A percentile compares a stretch with the other conserved stretches of the same genome.
Evolutionary conservation across 92 coral and sea anemone genomes (phyloP).

Genomic region (Umimayanthus chanpuru): DNA sequence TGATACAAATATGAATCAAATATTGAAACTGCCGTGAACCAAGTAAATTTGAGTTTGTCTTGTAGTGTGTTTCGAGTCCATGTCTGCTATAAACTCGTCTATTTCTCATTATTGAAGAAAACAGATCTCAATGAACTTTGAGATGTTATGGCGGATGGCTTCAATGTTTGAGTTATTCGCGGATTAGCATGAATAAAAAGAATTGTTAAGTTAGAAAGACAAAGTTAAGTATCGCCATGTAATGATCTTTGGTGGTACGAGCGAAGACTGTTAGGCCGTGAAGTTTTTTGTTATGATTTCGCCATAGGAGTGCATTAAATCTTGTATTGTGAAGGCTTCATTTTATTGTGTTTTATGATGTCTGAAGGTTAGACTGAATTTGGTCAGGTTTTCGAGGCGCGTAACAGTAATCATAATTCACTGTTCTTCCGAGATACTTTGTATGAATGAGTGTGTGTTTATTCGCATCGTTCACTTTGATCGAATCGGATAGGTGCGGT

Average conservation of each 20-base stretch:
- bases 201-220: neutral
- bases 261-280: constrained; percentile 13
- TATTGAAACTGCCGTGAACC: neutral
- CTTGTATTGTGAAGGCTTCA: constrained; percentile 33
- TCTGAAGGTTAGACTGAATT: constrained; percentile 5
- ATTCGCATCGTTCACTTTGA: constrained; percentile 1
- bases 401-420: neutral
- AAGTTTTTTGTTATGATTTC: constrained; percentile 34
- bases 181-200: neutral
- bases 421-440: neutral
- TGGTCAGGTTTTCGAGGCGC: constrained; percentile 4
- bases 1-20: constrained; percentile 30
- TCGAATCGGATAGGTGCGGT: constrained; percentile 40
- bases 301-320: constrained; percentile 31
- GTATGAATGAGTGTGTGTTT: neutral
- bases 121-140: neutral
- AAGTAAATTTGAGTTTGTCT: neutral
- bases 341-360: constrained; percentile 12
- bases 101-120: constrained; percentile 25
- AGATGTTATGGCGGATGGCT: constrained; percentile 22
- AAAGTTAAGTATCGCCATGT: neutral
- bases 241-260: neutral
- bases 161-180: neutral
- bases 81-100: constrained; percentile 16
- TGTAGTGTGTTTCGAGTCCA: neutral